Base-by-base conservation (phyloP, 1,140 invertebrate genomes). In the Spodoptera frugiperda region DNA sequence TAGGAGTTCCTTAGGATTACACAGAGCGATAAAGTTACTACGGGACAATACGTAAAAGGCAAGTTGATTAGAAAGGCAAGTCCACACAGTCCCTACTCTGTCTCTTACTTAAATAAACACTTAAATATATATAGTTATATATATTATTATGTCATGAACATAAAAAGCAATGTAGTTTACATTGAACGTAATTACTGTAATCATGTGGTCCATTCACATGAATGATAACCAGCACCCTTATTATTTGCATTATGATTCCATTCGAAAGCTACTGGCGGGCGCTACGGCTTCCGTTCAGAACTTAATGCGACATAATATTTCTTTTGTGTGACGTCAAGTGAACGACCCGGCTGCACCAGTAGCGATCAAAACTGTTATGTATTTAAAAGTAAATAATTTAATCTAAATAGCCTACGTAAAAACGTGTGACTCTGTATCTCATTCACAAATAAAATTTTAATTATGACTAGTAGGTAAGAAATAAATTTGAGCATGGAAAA, bases 401-500 rank as follows among this genome's bases (percentile, higher is more conserved):
- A 84, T 86, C 79, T 87, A 90, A 78, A 87, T 81, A 88, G 81
- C 84, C 80, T 87, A 85, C 78, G 82, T 87, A 87, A 85, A 85
- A 87, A 86, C 81, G 80, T 85, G 87, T 88, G 86, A 90, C 90
- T 86, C 82, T 79, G 78, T 78, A 54, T 84, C 71, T 84, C 78
- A 81, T 86, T 84, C 83, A 90, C 87, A 88, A 88, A 90, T 91
- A 91, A 91, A 86, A 86, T 88, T 92, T 82, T 91, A 88, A 86
- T 92, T 93, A 93, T 93, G 91, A 93, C 92, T 93, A 93, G 92
- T 86, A 87, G 85, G 87, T 92, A 92, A 87, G 79, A 92, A 91
- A 91, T 89, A 89, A 88, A 90, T 93, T 93, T 93, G 92, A 93
- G 92, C 92, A 93, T 94, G 91, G 92, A 90, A 84, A 92, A 87